A percentile compares a stretch with the other conserved stretches of the same genome.
Conservation (phyloP, 2,888 invertebrate genomes). For the Frankliniella intonsa region DNA sequence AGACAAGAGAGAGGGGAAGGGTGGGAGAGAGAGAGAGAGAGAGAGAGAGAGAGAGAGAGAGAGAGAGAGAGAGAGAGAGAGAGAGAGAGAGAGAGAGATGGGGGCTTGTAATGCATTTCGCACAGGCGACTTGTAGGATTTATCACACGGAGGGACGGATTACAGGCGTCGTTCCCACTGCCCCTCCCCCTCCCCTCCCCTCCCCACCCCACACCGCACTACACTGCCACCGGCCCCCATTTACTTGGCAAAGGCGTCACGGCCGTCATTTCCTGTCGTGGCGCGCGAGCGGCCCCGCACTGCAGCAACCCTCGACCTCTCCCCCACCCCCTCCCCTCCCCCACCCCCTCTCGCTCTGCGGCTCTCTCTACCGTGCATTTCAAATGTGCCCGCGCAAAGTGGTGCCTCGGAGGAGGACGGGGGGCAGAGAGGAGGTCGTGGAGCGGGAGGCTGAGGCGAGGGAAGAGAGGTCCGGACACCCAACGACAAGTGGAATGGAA, state of each 20-base stretch:
- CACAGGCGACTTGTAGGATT: neutral
- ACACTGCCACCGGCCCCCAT: neutral
- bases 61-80: too few relatives aligned
- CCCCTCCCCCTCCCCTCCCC: neutral
- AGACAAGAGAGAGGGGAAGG: too few relatives aligned
- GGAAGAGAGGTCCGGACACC: too few relatives aligned
- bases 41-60: too few relatives aligned
- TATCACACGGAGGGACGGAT: neutral
- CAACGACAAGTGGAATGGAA: too few relatives aligned
- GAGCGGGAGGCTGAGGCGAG: too few relatives aligned
- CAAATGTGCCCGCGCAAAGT: neutral
- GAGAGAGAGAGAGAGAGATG: too few relatives aligned
- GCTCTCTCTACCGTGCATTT: neutral
- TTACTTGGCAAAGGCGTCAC: neutral
- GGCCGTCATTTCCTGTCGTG: neutral
- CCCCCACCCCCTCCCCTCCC: neutral
- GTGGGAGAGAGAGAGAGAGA: too few relatives aligned
- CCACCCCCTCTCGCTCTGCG: neutral
- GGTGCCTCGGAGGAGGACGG: neutral
- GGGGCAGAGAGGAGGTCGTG: too few relatives aligned
- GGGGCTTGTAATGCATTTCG: neutral
- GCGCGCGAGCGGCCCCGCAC: neutral
- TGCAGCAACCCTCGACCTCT: neutral
- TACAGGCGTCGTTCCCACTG: neutral
- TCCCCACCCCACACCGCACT: neutral